A percentile compares a stretch with the other conserved stretches of the same genome.
phyloP scores from a whole-genome alignment of 2,113 vertebrate species.

The Xerus inauris region DNA sequence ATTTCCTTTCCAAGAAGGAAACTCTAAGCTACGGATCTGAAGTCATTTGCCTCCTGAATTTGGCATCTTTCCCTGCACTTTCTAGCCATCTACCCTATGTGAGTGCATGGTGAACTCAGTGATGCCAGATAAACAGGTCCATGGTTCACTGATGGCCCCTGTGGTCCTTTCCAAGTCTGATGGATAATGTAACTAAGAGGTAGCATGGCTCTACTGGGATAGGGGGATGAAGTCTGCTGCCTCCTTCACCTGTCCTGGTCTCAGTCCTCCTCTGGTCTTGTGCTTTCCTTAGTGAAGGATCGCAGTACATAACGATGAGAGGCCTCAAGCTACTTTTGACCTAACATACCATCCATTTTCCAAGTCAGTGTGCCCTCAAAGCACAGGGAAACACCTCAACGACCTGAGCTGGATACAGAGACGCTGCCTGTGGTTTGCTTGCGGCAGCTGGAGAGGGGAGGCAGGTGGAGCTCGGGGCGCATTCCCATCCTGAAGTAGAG shows the following conservation, averaged over 20 bases:
- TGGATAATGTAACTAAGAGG: background rate
- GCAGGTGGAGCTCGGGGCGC: background rate
- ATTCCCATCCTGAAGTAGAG: background rate
- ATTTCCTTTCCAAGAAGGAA: background rate
- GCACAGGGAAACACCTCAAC: background rate
- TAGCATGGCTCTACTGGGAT: background rate
- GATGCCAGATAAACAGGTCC: background rate
- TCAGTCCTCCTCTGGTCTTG: background rate
- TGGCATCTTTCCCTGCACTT: background rate
- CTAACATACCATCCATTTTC: constrained; percentile 42
- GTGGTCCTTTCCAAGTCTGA: background rate
- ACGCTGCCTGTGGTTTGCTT: background rate
- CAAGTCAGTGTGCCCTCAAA: background rate
- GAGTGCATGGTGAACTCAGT: background rate
- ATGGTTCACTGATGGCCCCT: background rate
- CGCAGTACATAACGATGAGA: background rate
- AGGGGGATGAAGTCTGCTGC: background rate
- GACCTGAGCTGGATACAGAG: background rate
- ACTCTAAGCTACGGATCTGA: background rate
- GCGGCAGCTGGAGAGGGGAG: background rate
- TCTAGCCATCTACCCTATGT: background rate
- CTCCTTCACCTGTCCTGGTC: background rate
- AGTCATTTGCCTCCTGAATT: background rate
- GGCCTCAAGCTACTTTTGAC: background rate
- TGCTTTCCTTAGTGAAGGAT: background rate